Percentiles rank a stretch among this genome's conserved stretches.
phyloP scores from a whole-genome alignment of 2,797 vertebrate genomes.

The Tokudaia muenninki region DNA sequence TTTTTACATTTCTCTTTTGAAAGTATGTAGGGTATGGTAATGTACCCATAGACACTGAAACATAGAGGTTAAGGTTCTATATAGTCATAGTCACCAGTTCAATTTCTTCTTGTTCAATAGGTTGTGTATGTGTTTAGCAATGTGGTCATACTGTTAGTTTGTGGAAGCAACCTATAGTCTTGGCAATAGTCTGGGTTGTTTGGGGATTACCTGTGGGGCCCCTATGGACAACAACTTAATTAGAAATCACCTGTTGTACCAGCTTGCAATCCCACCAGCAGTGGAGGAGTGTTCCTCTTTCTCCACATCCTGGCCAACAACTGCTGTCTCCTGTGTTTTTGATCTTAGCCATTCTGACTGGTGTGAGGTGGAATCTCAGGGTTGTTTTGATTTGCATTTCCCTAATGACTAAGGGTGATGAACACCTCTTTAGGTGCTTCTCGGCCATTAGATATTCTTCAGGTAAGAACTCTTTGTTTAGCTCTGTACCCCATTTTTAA shows the following conservation, averaged over 20 bases:
- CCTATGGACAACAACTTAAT: background rate
- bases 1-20: background rate
- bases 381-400: too few relatives aligned
- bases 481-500: too few relatives aligned
- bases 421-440: too few relatives aligned
- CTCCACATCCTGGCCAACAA: too few relatives aligned
- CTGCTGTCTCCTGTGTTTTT: too few relatives aligned
- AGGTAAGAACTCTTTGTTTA: too few relatives aligned
- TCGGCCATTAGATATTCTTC: too few relatives aligned
- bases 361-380: too few relatives aligned
- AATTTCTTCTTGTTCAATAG: background rate
- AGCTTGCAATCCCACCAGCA: too few relatives aligned
- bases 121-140: background rate
- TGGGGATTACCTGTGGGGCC: background rate
- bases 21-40: rapidly evolving
- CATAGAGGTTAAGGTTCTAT: background rate
- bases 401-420: too few relatives aligned
- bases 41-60: background rate
- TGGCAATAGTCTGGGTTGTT: background rate
- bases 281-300: too few relatives aligned
- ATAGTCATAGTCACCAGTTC: background rate
- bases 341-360: too few relatives aligned
- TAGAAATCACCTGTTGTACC: background rate
- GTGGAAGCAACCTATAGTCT: background rate
- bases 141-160: background rate